Evolutionary conservation across 2,113 vertebrate genomes (phyloP), one percentile per base, ranked within the genome.

Genomic region (Mobula hypostoma): DNA sequence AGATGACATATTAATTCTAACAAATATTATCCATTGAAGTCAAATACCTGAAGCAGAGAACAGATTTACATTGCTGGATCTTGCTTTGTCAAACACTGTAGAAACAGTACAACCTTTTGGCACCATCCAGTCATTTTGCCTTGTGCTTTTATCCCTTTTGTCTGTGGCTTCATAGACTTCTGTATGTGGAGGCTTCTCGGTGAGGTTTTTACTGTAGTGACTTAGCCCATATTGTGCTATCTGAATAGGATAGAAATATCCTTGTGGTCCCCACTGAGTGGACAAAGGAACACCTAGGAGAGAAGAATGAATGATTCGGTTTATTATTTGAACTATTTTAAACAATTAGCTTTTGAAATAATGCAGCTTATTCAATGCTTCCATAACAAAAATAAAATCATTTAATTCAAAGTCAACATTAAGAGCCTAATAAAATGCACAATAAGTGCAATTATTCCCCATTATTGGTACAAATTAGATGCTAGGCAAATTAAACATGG

Each of bases 241-340:
- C 97, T 99, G 99, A 97, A 99, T 99, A 95, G 99, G 98, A 95
- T 99, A 99, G 96, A 99, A 99, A 96, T 99, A 99, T 95, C 99
- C 99, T 96, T 99, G 99, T 87, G 99, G 99, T 2, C 99, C 99
- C 99, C 99, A 99, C 94, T 99, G 99, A 0, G 99, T 99, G 94
- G 99, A 99, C 56, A 99, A 95, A 0, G 99, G 99, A 56, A 99
- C 99, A 0, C 99, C 99, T 99, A 94, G 36, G 0, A 72, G 19
- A 95, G 0, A 82, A 56, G 94, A 94, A 94, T 88, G 94, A 32
- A 94, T 66, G 94, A 66, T 36, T 68, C 82, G 74, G 36, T 2
- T 32, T 48, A 92, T 48, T 66, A 58, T 36, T 36, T n/a, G n/a
- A 66, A 66, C 66, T 66, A 66, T 21, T 6, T 40, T 6, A 78